These are phyloP conservation scores for Thamnaconus septentrionalis DNA, from an alignment of 2,113 vertebrate species.

Conservation along the genomic window DNA sequence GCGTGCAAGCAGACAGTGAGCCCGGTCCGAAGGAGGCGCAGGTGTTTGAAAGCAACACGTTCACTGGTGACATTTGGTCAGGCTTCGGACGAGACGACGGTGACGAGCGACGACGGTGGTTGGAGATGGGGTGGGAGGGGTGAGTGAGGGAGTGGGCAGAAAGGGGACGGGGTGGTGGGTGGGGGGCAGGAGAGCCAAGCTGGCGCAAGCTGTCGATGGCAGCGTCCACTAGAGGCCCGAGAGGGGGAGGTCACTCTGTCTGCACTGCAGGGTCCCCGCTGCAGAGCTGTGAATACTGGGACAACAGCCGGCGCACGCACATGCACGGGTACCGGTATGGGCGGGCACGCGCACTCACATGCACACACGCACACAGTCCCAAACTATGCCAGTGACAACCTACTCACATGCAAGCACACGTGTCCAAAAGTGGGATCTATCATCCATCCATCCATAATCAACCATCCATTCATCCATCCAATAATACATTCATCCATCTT, in stretches of 20 bases:
- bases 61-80: neutral
- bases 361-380: neutral
- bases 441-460: too few species aligned
- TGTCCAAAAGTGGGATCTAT: too few species aligned
- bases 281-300: conserved; percentile 58
- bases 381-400: too few species aligned
- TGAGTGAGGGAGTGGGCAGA: neutral
- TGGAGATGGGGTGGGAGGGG: neutral
- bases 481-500: too few species aligned
- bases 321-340: neutral
- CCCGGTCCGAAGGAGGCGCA: too few species aligned
- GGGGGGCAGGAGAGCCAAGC: conserved; percentile 40
- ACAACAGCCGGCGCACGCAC: conserved; percentile 40
- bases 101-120: too few species aligned
- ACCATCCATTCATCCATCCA: too few species aligned
- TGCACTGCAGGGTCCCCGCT: conserved; percentile 33
- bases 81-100: conserved; percentile 4
- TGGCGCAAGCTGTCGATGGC: conserved; percentile 40
- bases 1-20: too few species aligned
- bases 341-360: conserved; percentile 2
- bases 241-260: conserved; percentile 37
- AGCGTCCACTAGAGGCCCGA: conserved; percentile 34
- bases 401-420: too few species aligned
- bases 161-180: conserved; percentile 1
- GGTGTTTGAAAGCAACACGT: too few species aligned